Evolutionary conservation across 1,140 invertebrate genomes (phyloP).

Genomic region (Drosophila serrata): DNA sequence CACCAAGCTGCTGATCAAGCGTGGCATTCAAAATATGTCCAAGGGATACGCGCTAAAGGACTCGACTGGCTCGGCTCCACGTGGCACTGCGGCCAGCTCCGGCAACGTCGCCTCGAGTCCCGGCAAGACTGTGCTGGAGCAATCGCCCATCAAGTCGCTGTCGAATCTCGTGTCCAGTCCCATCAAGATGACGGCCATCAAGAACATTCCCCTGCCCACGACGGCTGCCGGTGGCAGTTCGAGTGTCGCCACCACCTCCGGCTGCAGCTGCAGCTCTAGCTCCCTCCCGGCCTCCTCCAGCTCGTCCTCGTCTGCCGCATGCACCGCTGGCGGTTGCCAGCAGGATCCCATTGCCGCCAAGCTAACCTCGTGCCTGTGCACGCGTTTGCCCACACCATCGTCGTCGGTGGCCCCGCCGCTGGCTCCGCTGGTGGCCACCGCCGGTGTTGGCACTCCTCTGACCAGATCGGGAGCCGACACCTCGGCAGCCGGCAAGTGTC

Average conservation of each 20-base stretch:
- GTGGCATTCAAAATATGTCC: constrained; percentile 86
- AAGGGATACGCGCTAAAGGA: constrained; percentile 72
- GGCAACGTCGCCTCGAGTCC: neutral
- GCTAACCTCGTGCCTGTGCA: constrained; percentile 85
- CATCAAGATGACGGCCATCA: constrained; percentile 85
- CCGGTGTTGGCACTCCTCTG: constrained; percentile 3
- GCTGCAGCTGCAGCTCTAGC: constrained; percentile 8
- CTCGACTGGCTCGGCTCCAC: constrained; percentile 11
- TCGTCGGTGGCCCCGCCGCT: constrained; percentile 17
- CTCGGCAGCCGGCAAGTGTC: constrained; percentile 22
- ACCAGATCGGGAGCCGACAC: constrained; percentile 13
- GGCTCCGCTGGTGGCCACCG: constrained; percentile 10
- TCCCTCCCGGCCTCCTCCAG: constrained; percentile 3
- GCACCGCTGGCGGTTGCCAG: constrained; percentile 64
- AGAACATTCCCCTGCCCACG: constrained; percentile 81
- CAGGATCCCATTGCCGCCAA: constrained; percentile 86
- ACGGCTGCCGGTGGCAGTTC: constrained; percentile 11
- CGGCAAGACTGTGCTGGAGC: constrained; percentile 82
- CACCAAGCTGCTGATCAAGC: constrained; percentile 86
- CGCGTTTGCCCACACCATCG: constrained; percentile 66
- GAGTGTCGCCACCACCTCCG: constrained; percentile 2
- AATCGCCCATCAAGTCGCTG: constrained; percentile 88
- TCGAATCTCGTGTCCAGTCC: constrained; percentile 88
- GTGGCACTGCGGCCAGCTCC: neutral
- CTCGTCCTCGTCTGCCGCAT: constrained; percentile 2